These are phyloP conservation scores for Gerris buenoi DNA, from an alignment of 1,140 invertebrate species.

Conservation along the genomic window DNA sequence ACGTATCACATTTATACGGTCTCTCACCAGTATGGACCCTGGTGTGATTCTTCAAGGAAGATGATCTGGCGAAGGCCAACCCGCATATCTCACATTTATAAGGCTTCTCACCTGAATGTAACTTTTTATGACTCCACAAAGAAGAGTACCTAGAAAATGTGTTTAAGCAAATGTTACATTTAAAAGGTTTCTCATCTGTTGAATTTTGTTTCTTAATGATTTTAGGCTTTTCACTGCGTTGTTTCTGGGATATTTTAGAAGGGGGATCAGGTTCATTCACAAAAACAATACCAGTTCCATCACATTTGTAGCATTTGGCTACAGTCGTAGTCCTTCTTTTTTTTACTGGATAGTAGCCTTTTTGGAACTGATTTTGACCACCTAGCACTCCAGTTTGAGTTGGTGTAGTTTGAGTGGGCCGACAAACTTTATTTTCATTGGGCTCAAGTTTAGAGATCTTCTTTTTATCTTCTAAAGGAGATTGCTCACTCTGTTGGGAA, in stretches of 20 bases:
- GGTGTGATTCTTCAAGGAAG: conserved; percentile 29
- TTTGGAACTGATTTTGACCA: conserved; percentile 20
- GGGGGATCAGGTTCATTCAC: conserved; percentile 27
- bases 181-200: background rate
- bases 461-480: background rate
- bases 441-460: conserved; percentile 30
- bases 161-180: background rate
- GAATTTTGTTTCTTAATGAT: background rate
- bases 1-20: conserved; percentile 12
- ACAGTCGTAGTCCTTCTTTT: conserved; percentile 56
- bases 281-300: conserved; percentile 70
- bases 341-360: conserved; percentile 64
- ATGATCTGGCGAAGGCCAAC: conserved; percentile 27
- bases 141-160: conserved; percentile 1
- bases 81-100: conserved; percentile 18
- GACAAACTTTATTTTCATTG: conserved; percentile 32
- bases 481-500: background rate
- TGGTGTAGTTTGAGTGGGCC: conserved; percentile 23
- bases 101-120: conserved; percentile 20
- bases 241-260: background rate
- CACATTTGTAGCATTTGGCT: conserved; percentile 73
- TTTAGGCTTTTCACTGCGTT: background rate
- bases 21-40: conserved; percentile 21
- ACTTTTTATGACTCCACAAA: background rate
- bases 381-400: conserved; percentile 21